Evolutionary conservation across 37 sponge, comb jelly and placozoan genomes (phyloP).

Genomic region (Hexactinellida sp.): DNA sequence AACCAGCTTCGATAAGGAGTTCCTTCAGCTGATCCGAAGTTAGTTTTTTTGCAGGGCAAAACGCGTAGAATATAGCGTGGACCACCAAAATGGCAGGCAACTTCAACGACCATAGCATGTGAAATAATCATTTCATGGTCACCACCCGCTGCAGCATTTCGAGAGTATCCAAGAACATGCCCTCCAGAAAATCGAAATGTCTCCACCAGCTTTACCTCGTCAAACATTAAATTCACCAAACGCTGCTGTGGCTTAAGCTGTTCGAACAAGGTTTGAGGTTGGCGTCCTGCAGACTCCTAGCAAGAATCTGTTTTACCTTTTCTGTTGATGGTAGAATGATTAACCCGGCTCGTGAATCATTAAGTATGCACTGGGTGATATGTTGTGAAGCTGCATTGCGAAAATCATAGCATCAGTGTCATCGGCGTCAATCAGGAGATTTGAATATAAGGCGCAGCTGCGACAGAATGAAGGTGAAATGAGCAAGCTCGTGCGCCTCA

Average conservation of each 20-base stretch:
- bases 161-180: conserved; percentile 16
- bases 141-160: conserved; percentile 16
- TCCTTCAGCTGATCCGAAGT: conserved; percentile 18
- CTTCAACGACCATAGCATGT: conserved; percentile 17
- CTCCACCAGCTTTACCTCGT: conserved; percentile 13
- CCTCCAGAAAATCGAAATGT: conserved; percentile 12
- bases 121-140: conserved; percentile 10
- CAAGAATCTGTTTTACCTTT: conserved; percentile 17
- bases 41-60: conserved; percentile 16
- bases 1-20: conserved; percentile 17
- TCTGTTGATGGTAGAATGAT: conserved; percentile 17
- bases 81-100: conserved; percentile 16
- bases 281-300: conserved; percentile 16
- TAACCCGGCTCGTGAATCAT: not conserved
- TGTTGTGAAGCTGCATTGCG: conserved; percentile 13
- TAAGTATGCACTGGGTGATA: conserved; percentile 8
- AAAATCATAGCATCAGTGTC: conserved; percentile 12
- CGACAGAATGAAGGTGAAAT: conserved; percentile 12
- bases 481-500: conserved; percentile 18
- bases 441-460: conserved; percentile 15
- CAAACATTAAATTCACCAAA: conserved; percentile 14
- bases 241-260: conserved; percentile 16
- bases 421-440: conserved; percentile 13
- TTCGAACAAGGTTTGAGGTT: conserved; percentile 17
- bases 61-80: conserved; percentile 16